Percentiles rank a stretch among this genome's conserved stretches.
These are phyloP conservation scores for Pedionomus torquatus DNA, from an alignment of 2,113 vertebrate species.

Conservation along the genomic window DNA sequence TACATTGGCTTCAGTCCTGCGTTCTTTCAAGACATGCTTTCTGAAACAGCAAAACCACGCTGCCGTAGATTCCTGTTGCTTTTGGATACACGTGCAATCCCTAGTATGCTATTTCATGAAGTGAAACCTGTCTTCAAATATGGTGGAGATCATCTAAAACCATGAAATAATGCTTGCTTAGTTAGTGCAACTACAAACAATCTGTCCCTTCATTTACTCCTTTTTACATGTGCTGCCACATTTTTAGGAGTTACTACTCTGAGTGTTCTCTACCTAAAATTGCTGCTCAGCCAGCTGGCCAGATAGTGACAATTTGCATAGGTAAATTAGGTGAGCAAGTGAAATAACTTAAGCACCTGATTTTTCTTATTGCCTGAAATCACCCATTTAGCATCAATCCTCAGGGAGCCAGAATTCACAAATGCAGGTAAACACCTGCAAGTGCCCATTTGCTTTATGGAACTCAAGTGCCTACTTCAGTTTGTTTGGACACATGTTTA, in stretches of 20 bases:
- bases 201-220: not conserved
- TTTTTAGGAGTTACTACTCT: not conserved
- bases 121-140: not conserved
- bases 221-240: not conserved
- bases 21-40: constrained; percentile 30
- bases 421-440: not conserved
- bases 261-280: not conserved
- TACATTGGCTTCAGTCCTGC: not conserved
- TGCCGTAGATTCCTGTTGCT: not conserved
- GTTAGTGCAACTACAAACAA: not conserved
- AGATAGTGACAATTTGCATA: not conserved
- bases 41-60: not conserved
- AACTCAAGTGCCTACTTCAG: not conserved
- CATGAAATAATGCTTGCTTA: not conserved
- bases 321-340: not conserved
- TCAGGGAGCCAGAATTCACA: not conserved
- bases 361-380: not conserved
- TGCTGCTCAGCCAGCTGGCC: not conserved
- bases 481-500: not conserved
- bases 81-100: not conserved
- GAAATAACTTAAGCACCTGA: not conserved
- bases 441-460: not conserved
- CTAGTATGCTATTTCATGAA: not conserved
- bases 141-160: not conserved
- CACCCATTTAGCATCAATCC: not conserved